A percentile compares a stretch with the other conserved stretches of the same genome.
phyloP scores from a whole-genome alignment of 2,113 vertebrate genomes.

The Misgurnus mizolepis region DNA sequence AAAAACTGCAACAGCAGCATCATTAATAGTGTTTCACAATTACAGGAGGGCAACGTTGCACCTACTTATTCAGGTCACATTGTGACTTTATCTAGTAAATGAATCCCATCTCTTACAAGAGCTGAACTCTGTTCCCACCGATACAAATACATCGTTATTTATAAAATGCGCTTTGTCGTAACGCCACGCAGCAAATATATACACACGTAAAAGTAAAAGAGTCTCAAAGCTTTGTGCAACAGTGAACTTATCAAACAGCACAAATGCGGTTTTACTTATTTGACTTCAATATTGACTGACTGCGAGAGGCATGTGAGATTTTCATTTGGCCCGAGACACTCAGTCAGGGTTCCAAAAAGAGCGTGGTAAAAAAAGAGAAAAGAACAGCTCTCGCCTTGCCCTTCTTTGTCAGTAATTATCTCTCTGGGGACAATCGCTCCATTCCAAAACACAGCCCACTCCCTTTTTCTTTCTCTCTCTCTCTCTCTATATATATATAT shows the following conservation, averaged over 20 bases:
- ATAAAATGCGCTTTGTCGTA: background rate
- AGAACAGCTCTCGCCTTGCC: conserved; percentile 44
- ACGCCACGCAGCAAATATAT: background rate
- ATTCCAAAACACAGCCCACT: conserved; percentile 38
- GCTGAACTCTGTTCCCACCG: conserved; percentile 6
- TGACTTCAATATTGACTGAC: conserved; percentile 24
- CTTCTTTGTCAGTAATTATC: conserved; percentile 57
- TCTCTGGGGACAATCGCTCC: conserved; percentile 46
- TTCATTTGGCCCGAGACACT: background rate
- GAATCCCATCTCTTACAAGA: background rate
- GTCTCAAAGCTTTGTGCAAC: background rate
- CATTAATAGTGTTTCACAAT: conserved; percentile 14
- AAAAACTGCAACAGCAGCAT: background rate
- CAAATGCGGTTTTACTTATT: conserved; percentile 13
- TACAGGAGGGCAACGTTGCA: conserved; percentile 3
- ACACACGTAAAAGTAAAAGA: background rate
- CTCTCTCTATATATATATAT: no score
- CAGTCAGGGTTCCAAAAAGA: conserved; percentile 29
- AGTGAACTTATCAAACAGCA: conserved; percentile 32
- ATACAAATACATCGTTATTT: conserved; percentile 28
- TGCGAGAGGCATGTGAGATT: background rate
- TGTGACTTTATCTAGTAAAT: conserved; percentile 29
- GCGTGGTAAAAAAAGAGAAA: conserved; percentile 36
- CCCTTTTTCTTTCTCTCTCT: conserved; percentile 13
- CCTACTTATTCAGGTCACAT: conserved; percentile 23